A percentile compares a stretch with the other conserved stretches of the same genome.
Evolutionary conservation across 2,113 vertebrate species (phyloP).

Genomic region (Prionailurus bengalensis): DNA sequence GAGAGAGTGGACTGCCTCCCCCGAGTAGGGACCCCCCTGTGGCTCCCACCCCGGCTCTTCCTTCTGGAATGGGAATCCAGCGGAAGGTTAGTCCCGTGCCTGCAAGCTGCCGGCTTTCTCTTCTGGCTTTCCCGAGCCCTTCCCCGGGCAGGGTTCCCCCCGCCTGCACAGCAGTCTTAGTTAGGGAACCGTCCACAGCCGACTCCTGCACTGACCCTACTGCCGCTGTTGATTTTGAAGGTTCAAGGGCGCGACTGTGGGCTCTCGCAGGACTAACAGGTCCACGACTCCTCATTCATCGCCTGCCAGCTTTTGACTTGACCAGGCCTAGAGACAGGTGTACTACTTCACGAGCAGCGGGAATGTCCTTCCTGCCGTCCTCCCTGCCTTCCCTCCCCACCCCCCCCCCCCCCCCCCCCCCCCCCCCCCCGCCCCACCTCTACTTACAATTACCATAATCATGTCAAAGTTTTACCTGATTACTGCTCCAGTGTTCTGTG

Average conservation of each 20-base stretch:
- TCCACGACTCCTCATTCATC: accelerated
- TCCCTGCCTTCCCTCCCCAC: accelerated
- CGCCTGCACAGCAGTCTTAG: neutral
- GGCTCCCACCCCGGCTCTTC: no score
- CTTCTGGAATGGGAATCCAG: neutral
- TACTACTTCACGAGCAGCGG: neutral
- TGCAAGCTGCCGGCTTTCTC: neutral
- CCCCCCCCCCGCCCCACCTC: neutral
- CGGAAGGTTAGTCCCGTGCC: accelerated
- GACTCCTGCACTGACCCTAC: neutral
- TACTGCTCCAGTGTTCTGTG: neutral
- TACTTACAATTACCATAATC: accelerated
- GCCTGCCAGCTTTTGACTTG: neutral
- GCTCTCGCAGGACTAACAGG: no score
- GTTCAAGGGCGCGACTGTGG: neutral
- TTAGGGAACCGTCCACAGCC: neutral
- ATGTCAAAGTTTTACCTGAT: neutral
- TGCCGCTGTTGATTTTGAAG: neutral
- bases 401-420: neutral
- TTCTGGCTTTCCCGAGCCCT: neutral
- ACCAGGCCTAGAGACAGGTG: neutral
- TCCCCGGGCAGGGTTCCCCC: accelerated
- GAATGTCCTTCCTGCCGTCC: neutral
- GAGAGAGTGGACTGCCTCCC: neutral
- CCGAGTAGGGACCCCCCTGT: accelerated